These are phyloP conservation scores for Harpalus rubripes DNA, from an alignment of 2,888 invertebrate species.

Conservation along the genomic window DNA sequence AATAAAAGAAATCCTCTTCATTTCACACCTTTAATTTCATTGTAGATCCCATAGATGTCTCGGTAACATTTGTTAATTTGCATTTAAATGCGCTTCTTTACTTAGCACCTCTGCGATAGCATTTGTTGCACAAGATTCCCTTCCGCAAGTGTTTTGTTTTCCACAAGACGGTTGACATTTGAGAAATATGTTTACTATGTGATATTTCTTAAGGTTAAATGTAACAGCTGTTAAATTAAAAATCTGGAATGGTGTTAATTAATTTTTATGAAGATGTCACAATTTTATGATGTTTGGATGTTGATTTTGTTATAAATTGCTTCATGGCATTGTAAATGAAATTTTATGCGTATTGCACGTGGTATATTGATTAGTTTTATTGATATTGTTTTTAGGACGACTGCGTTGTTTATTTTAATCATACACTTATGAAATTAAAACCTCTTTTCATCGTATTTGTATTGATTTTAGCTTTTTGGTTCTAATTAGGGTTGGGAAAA, in stretches of 20 bases:
- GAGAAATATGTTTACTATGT: constrained; percentile 44
- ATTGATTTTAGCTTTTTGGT: neutral
- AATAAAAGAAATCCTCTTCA: constrained; percentile 1
- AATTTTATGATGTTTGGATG: constrained; percentile 24
- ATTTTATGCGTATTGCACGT: neutral
- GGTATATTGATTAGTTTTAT: neutral
- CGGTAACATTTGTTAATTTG: constrained; percentile 58
- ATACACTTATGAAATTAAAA: neutral
- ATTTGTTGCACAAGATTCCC: constrained; percentile 35
- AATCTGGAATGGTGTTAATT: constrained; percentile 36
- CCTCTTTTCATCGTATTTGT: neutral
- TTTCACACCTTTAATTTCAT: constrained; percentile 5
- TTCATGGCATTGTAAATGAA: neutral
- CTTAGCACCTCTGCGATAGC: constrained; percentile 51
- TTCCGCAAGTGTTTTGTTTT: constrained; percentile 40
- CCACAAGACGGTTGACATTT: constrained; percentile 33
- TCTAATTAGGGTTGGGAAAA: too few relatives aligned
- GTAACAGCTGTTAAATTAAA: constrained; percentile 33
- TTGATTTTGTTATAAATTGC: constrained; percentile 7
- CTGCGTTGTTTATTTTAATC: neutral
- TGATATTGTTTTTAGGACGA: neutral
- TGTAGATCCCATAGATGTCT: constrained; percentile 29
- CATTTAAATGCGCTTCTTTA: constrained; percentile 57
- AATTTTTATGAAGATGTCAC: constrained; percentile 46
- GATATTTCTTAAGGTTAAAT: constrained; percentile 48